Percentiles rank a stretch among this genome's conserved stretches.
phyloP scores from a whole-genome alignment of 2,797 vertebrate genomes.

The Bucorvus abyssinicus region DNA sequence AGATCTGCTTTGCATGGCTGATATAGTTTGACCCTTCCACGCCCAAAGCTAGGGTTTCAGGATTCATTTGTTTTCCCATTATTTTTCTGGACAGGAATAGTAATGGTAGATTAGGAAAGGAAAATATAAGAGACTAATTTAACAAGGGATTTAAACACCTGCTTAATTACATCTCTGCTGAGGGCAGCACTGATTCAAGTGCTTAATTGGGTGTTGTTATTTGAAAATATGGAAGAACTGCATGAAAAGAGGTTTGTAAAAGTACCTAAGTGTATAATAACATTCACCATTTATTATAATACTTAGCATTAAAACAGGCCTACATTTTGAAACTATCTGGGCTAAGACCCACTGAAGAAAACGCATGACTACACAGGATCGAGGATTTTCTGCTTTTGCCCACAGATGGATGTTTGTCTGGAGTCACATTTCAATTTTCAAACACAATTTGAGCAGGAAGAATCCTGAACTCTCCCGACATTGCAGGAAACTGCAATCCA shows the following conservation, averaged over 20 bases:
- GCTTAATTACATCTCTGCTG: constrained; percentile 66
- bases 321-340: not conserved
- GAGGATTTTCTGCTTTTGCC: not conserved
- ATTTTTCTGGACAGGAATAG: constrained; percentile 44
- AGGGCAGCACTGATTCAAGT: constrained; percentile 59
- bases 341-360: not conserved
- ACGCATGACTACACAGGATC: fast-evolving
- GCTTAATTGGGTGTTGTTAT: constrained; percentile 53
- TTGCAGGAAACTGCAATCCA: not conserved
- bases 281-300: not conserved
- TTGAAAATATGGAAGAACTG: constrained; percentile 39
- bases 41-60: not conserved
- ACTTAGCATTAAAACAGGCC: not conserved
- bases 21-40: not conserved
- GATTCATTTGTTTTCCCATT: constrained; percentile 48
- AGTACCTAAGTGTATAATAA: not conserved
- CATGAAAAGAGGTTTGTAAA: not conserved
- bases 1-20: not conserved
- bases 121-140: constrained; percentile 54
- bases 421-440: not conserved
- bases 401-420: fast-evolving
- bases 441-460: not conserved
- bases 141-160: constrained; percentile 63
- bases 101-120: constrained; percentile 51
- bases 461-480: not conserved